phyloP scores from a whole-genome alignment of 2,113 vertebrate genomes.

The Amblyopsis rosae region DNA sequence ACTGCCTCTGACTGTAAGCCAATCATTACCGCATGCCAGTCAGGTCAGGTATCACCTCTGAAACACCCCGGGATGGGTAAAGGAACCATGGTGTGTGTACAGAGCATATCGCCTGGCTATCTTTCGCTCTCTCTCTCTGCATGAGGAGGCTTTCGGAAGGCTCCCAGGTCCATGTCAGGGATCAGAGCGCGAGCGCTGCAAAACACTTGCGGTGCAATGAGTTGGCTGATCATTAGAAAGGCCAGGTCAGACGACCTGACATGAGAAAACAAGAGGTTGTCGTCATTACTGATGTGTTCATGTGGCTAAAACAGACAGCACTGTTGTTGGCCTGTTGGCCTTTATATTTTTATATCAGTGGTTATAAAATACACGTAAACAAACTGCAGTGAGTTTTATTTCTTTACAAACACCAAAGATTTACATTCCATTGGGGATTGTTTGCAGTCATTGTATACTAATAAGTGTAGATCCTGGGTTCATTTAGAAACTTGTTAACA shows the following conservation, averaged over 20 bases:
- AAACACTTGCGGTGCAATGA: constrained; percentile 64
- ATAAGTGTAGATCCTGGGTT: too few relatives aligned
- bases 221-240: constrained; percentile 59
- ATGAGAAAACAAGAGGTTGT: constrained; percentile 35
- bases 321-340: constrained; percentile 14
- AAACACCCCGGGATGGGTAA: constrained; percentile 17
- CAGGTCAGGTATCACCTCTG: constrained; percentile 18
- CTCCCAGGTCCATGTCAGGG: constrained; percentile 55
- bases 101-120: constrained; percentile 42
- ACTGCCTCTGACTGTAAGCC: background rate
- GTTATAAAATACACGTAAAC: too few relatives aligned
- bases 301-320: constrained; percentile 12
- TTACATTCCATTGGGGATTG: too few relatives aligned
- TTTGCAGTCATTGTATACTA: too few relatives aligned
- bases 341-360: background rate
- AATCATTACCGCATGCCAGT: constrained; percentile 21
- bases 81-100: constrained; percentile 30
- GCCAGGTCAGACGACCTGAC: constrained; percentile 43
- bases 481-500: too few relatives aligned
- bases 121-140: constrained; percentile 41
- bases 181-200: constrained; percentile 58
- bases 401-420: too few relatives aligned
- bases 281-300: constrained; percentile 11
- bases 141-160: constrained; percentile 46
- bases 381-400: too few relatives aligned